Evolutionary conservation across 1,140 invertebrate species (phyloP).

Genomic region (Anadara kagoshimensis): DNA sequence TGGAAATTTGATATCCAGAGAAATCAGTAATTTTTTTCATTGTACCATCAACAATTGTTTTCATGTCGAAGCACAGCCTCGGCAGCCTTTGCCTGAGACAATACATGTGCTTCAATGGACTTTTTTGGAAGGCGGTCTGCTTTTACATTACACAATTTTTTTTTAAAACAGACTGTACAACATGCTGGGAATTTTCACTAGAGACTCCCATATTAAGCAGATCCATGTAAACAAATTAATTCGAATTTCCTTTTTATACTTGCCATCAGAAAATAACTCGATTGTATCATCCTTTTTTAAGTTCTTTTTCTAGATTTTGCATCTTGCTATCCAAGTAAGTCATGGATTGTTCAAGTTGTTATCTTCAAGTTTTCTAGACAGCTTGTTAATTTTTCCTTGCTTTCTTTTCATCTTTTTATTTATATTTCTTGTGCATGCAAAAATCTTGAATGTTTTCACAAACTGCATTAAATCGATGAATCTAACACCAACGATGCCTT

Average conservation of each 20-base stretch:
- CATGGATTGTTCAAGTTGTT: neutral
- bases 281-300: neutral
- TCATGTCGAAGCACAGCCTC: neutral
- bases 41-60: neutral
- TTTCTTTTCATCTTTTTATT: conserved; percentile 3
- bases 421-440: neutral
- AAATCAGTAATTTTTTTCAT: neutral
- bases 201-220: no score
- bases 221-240: conserved; percentile 4
- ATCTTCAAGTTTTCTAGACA: neutral
- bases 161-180: no score
- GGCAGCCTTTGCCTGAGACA: neutral
- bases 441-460: no score
- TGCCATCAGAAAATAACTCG: neutral
- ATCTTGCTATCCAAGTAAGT: neutral
- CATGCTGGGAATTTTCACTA: no score
- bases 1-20: neutral
- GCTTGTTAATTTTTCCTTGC: neutral
- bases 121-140: no score
- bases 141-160: no score
- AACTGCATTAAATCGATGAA: no score
- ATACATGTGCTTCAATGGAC: neutral
- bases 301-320: neutral
- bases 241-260: neutral
- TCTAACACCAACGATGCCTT: no score